A percentile compares a stretch with the other conserved stretches of the same genome.
Evolutionary conservation across 2,113 vertebrate genomes (phyloP).

Genomic region (Nipponia nippon): DNA sequence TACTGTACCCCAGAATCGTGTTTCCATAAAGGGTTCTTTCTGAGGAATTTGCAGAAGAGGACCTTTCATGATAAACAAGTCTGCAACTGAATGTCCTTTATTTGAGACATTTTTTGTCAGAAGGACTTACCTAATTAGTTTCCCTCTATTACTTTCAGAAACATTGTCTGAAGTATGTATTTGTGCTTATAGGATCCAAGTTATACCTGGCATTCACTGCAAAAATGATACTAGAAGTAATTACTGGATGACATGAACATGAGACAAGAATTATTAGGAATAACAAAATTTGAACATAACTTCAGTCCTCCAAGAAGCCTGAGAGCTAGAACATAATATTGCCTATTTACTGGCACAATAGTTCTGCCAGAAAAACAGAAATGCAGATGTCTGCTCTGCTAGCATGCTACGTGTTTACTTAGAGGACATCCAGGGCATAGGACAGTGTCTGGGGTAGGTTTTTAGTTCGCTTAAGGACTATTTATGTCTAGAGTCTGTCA

Average conservation of each 20-base stretch:
- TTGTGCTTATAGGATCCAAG: not conserved
- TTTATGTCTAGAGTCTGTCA: not conserved
- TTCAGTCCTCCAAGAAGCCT: not conserved
- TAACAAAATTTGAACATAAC: not conserved
- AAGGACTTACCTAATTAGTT: not conserved
- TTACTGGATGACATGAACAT: not conserved
- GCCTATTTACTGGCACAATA: not conserved
- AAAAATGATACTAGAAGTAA: not conserved
- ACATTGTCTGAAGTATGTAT: not conserved
- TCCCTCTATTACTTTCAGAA: not conserved
- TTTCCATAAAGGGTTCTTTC: not conserved
- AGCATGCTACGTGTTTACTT: fast-evolving
- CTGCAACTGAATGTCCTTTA: not conserved
- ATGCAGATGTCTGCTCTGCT: not conserved
- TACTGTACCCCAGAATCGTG: not conserved
- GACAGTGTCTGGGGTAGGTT: not conserved
- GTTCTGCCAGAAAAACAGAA: not conserved
- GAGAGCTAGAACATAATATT: not conserved
- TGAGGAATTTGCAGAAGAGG: not conserved
- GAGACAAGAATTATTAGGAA: not conserved
- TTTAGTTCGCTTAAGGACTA: not conserved
- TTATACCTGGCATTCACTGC: not conserved
- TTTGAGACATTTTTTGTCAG: not conserved
- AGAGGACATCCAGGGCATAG: not conserved
- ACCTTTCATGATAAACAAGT: not conserved